A percentile compares a stretch with the other conserved stretches of the same genome.
Evolutionary conservation across 2,888 invertebrate genomes (phyloP).

Genomic region (Hartigia nigra): DNA sequence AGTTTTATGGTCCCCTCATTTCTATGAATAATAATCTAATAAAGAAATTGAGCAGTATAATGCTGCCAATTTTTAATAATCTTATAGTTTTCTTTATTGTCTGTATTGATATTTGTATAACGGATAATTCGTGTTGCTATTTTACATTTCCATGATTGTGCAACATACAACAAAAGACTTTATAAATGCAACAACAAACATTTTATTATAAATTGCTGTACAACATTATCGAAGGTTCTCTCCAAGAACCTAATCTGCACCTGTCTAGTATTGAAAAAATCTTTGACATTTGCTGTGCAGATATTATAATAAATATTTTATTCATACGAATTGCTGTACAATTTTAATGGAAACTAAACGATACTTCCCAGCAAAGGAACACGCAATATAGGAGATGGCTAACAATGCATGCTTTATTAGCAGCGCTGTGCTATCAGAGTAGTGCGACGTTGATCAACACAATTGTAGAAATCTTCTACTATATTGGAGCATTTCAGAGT

Average conservation of each 20-base stretch:
- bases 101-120: slow-evolving; percentile 15
- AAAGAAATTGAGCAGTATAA: not conserved
- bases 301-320: slow-evolving; percentile 37
- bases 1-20: not conserved
- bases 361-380: slow-evolving; percentile 17
- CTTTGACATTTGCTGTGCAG: slow-evolving; percentile 20
- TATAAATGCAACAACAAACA: slow-evolving; percentile 22
- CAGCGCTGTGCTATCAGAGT: slow-evolving; percentile 59
- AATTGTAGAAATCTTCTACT: slow-evolving; percentile 72
- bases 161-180: slow-evolving; percentile 1
- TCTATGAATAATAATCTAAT: not conserved
- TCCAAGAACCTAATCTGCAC: slow-evolving; percentile 20
- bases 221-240: slow-evolving; percentile 15
- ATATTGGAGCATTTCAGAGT: slow-evolving; percentile 72
- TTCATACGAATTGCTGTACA: slow-evolving; percentile 30
- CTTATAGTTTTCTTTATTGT: slow-evolving; percentile 4
- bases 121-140: slow-evolving; percentile 10
- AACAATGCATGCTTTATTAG: slow-evolving; percentile 34
- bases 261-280: slow-evolving; percentile 6
- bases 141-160: not conserved
- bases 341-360: slow-evolving; percentile 22
- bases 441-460: slow-evolving; percentile 72
- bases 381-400: slow-evolving; percentile 27
- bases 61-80: not conserved
- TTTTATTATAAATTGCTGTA: slow-evolving; percentile 30